phyloP scores from a whole-genome alignment of 2,797 vertebrate genomes.

The Ctenochaetus hawaiiensis region DNA sequence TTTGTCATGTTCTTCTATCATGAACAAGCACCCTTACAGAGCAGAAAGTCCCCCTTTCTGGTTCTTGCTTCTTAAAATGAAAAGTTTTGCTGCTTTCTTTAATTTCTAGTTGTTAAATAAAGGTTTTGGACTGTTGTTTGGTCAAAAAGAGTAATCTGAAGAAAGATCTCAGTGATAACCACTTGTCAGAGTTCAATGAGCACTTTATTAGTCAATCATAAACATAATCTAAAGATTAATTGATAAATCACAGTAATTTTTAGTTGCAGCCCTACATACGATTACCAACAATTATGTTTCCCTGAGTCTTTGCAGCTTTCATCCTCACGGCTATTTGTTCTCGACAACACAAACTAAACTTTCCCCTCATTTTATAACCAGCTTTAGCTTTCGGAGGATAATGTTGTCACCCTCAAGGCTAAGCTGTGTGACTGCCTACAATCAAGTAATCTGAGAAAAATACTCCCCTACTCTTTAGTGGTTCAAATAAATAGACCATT shows the following conservation, averaged over 20 bases:
- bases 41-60: too few relatives aligned
- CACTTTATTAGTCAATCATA: too few relatives aligned
- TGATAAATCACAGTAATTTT: too few relatives aligned
- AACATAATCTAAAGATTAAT: too few relatives aligned
- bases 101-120: too few relatives aligned
- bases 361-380: constrained; percentile 28
- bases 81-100: too few relatives aligned
- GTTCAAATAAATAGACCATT: constrained; percentile 33
- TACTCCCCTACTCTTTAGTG: constrained; percentile 10
- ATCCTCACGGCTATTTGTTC: constrained; percentile 19
- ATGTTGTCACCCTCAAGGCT: constrained; percentile 60
- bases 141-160: too few relatives aligned
- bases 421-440: constrained; percentile 41
- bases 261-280: too few relatives aligned
- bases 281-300: constrained; percentile 50
- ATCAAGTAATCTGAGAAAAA: constrained; percentile 42
- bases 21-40: constrained; percentile 17
- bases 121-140: too few relatives aligned
- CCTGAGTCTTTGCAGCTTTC: constrained; percentile 34
- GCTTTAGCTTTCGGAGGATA: constrained; percentile 49
- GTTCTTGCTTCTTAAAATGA: too few relatives aligned
- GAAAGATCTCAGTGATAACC: too few relatives aligned
- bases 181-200: too few relatives aligned
- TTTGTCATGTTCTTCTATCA: neutral
- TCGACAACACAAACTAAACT: constrained; percentile 38